These are phyloP conservation scores for Priocnemis perturbator DNA, from an alignment of 2,888 invertebrate genomes.

Conservation along the genomic window DNA sequence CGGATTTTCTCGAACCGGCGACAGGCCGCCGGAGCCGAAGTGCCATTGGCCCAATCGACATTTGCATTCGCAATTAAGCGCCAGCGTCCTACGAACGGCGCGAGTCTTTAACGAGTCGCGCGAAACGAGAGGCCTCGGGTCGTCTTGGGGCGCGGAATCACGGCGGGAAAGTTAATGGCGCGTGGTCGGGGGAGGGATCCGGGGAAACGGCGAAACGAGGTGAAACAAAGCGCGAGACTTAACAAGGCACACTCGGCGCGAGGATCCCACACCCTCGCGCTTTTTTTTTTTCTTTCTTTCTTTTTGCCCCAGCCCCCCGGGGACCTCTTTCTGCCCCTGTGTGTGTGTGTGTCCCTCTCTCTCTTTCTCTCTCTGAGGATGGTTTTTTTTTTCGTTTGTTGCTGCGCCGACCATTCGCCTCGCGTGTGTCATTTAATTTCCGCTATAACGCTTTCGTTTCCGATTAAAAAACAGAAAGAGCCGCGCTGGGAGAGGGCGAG, in stretches of 20 bases:
- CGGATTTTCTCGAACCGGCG: conserved; percentile 37
- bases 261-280: background rate
- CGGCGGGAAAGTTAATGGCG: too few species aligned
- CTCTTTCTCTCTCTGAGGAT: conserved; percentile 4
- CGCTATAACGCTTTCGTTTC: conserved; percentile 71
- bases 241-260: too few species aligned
- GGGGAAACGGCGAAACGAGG: too few species aligned
- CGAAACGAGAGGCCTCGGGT: too few species aligned
- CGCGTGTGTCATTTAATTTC: conserved; percentile 68
- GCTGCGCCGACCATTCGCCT: conserved; percentile 22
- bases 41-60: conserved; percentile 9
- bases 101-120: too few species aligned
- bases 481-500: conserved; percentile 39
- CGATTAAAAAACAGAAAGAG: conserved; percentile 56
- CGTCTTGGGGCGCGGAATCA: too few species aligned
- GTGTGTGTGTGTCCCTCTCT: too few species aligned
- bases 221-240: too few species aligned
- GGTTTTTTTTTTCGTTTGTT: too few species aligned
- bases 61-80: conserved; percentile 51
- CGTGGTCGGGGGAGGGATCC: too few species aligned
- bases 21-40: conserved; percentile 14
- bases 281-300: conserved; percentile 2
- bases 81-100: background rate
- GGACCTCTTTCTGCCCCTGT: background rate
- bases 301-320: too few species aligned